Conservation (phyloP, 2,797 vertebrate genomes). For the Leucoraja ocellata region DNA sequence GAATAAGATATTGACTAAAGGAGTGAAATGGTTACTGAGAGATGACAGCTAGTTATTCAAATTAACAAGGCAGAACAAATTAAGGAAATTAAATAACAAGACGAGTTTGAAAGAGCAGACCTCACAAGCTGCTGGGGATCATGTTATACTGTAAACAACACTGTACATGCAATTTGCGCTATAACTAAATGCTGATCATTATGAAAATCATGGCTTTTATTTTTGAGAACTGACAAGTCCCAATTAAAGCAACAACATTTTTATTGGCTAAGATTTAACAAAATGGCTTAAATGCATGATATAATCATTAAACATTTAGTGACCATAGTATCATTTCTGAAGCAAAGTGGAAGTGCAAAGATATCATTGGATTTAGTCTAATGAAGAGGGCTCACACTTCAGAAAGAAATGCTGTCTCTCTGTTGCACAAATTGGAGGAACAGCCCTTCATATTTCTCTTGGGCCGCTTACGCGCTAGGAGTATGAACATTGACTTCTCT, state of each 20-base stretch:
- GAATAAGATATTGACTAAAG: neutral
- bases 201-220: neutral
- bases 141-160: neutral
- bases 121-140: neutral
- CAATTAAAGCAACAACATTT: neutral
- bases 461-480: no score
- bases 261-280: neutral
- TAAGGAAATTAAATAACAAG: neutral
- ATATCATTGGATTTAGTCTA: neutral
- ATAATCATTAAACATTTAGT: neutral
- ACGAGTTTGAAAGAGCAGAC: neutral
- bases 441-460: no score
- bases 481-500: no score
- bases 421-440: no score
- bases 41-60: slow-evolving; percentile 7
- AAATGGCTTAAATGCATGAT: neutral
- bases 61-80: slow-evolving; percentile 16
- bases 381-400: neutral
- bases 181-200: neutral
- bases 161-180: neutral
- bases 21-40: neutral
- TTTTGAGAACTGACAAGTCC: neutral
- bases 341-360: neutral
- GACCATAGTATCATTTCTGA: neutral
- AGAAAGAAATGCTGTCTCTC: neutral